Percentiles rank a stretch among this genome's conserved stretches.
These are phyloP conservation scores for Samia ricini DNA, from an alignment of 1,140 invertebrate genomes.

Conservation along the genomic window DNA sequence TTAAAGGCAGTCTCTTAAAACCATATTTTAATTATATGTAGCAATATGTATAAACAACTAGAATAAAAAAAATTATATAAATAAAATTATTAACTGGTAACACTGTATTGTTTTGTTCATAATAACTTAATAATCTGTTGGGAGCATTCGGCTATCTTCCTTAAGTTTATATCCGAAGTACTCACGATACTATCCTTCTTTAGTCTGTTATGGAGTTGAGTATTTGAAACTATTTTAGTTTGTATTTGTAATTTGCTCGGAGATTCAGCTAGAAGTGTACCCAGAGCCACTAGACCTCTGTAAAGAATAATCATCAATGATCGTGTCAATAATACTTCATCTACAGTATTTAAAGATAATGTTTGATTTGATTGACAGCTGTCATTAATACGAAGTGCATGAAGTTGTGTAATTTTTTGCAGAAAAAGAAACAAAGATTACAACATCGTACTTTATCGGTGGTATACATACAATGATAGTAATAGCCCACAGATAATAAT, in stretches of 20 bases:
- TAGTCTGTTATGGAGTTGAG: conserved; percentile 50
- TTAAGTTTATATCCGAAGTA: conserved; percentile 35
- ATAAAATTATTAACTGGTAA: conserved; percentile 23
- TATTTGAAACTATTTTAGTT: conserved; percentile 55
- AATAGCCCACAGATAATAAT: too few relatives aligned
- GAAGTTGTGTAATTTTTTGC: too few relatives aligned
- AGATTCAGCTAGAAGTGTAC: conserved; percentile 64
- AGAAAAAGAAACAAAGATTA: too few relatives aligned
- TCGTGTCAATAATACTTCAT: too few relatives aligned
- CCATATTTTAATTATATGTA: background rate
- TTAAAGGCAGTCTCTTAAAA: background rate
- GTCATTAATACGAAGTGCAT: too few relatives aligned
- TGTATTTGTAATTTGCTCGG: conserved; percentile 60
- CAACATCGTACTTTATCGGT: too few relatives aligned
- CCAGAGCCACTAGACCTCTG: conserved; percentile 66
- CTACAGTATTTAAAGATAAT: too few relatives aligned
- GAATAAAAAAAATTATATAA: conserved; percentile 12
- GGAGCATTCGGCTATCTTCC: conserved; percentile 57
- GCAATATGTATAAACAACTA: background rate
- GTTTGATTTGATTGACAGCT: too few relatives aligned
- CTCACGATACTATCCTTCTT: conserved; percentile 34
- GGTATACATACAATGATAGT: too few relatives aligned
- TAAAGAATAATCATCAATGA: conserved; percentile 12
- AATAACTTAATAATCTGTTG: conserved; percentile 65
- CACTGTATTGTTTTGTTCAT: conserved; percentile 35